Evolutionary conservation across 2,797 vertebrate species (phyloP), one percentile per base, ranked within the genome.

Genomic region (Jordanella pulchra): DNA sequence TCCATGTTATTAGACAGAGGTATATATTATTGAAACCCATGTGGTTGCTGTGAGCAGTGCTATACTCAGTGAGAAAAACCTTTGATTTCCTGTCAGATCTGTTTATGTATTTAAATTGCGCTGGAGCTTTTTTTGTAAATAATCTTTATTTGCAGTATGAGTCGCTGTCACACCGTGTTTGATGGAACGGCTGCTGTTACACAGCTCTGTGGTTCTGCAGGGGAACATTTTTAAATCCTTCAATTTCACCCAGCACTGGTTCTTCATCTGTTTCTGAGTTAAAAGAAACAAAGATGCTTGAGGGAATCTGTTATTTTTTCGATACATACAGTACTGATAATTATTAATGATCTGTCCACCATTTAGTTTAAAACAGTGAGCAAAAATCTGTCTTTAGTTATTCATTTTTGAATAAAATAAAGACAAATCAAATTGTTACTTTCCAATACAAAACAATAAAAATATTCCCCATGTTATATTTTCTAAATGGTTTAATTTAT

Each of bases 381-480:
- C 70, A 81, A 79, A 78, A 78, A 82, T 84, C 69, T 80, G 65
- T 87, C 81, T 78, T 69, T 80, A 71, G 77, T 83, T 87, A 84
- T 85, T 79, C 80, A 83, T 65, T 76, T 82, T 86, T 83, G 89
- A 89, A 88, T 88, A 84, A 81, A 75, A 78, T 55, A 72, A 73
- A 1, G 3, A 58, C 53, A 14, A 63, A 63, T 42, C 4, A 42
- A 61, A 42, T 14, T 44, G 39, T 44, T 7, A 39, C 6, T 14
- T 17, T 63, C 23, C n/a, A n/a, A 39, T n/a, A 5, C 83, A 70
- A 58, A 67, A 27, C 42, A 72, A 81, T 83, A 47, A 69, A 79
- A 73, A 87, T 86, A 72, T 70, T 58, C 72, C 61, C 53, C 23
- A 35, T 47, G 67, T 75, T 5, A 28, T 53, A 73, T 30, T 79